Percentiles rank a stretch among this genome's conserved stretches.
Evolutionary conservation across 2,113 vertebrate species (phyloP).

Genomic region (Megaceryle maxima): DNA sequence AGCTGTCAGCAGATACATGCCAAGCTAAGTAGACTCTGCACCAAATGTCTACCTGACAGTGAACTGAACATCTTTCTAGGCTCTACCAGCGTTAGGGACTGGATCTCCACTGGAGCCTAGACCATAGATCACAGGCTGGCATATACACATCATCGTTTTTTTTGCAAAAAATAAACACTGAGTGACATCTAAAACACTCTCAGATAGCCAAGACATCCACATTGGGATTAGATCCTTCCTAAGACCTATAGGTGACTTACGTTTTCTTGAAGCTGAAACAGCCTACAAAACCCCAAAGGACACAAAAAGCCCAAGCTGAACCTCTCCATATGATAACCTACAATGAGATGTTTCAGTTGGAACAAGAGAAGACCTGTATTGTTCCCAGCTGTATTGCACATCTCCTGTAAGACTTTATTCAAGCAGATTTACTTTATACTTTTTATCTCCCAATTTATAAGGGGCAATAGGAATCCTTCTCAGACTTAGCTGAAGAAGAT

Average conservation of each 20-base stretch:
- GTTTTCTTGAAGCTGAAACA: not conserved
- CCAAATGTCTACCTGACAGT: not conserved
- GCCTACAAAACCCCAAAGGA: not conserved
- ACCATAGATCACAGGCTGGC: not conserved
- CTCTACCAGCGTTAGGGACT: not conserved
- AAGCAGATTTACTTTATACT: not conserved
- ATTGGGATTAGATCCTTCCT: not conserved
- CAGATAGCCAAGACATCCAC: not conserved
- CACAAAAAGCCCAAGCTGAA: not conserved
- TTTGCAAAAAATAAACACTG: not conserved
- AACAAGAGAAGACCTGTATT: accelerated
- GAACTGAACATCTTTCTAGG: not conserved
- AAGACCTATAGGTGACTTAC: not conserved
- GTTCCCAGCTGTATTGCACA: not conserved
- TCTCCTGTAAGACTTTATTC: not conserved
- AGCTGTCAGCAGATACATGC: not conserved
- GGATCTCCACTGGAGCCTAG: not conserved
- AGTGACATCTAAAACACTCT: not conserved
- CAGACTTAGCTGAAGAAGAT: not conserved
- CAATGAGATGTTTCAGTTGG: not conserved
- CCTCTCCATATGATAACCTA: not conserved
- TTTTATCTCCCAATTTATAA: not conserved
- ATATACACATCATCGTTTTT: not conserved
- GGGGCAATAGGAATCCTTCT: not conserved
- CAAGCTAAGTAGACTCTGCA: not conserved